Base-by-base conservation (phyloP, 2,113 vertebrate species). In the Thamnaconus septentrionalis region DNA sequence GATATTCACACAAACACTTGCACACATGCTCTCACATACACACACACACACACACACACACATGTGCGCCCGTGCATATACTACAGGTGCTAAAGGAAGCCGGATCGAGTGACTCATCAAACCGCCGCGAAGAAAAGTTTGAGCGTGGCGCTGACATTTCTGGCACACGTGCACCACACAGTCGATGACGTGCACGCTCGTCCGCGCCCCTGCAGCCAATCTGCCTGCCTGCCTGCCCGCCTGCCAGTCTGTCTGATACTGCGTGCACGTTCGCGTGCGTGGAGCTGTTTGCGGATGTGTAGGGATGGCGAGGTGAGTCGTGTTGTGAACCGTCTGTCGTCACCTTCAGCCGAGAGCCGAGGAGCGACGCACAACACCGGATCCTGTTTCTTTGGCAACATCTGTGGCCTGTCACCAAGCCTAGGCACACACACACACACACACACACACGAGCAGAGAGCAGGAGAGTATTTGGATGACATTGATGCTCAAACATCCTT, bases 301-400 rank as follows among this genome's bases (percentile, higher is more conserved):
- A 48, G 64, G 54, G 56, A 68, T 76, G 78, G 61, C 61, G 76
- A 59, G 62, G 69, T 44, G 64, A 61, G 53, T 75, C 51, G 46
- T 69, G 73, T 76, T 5, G 83, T 77, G 66, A 81, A 75, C 69
- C 73, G 64, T 71, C 76, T 85, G 84, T 84, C 78, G 53, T 70
- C 83, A 83, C 79, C 82, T 84, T 71, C 56, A 31, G 61, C 64
- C 75, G 59, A 54, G 52, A 78, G 74, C 65, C 53, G 31, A 69
- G 80, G 45, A 47, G 64, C 66, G 74, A 78, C 73, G 64, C 59
- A 31, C 18, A 66, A 72, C 73, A 62, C 64, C 76, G 74, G 67
- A 81, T 81, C 72, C 71, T 4, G 61, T 72, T 80, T 79, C 51
- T 49, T 61, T 46, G 53, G 69, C 67, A 81, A 74, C 84, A 79